Percentiles rank a stretch among this genome's conserved stretches.
Evolutionary conservation across 2,113 vertebrate species (phyloP).

Genomic region (Erythrocercus mccallii): DNA sequence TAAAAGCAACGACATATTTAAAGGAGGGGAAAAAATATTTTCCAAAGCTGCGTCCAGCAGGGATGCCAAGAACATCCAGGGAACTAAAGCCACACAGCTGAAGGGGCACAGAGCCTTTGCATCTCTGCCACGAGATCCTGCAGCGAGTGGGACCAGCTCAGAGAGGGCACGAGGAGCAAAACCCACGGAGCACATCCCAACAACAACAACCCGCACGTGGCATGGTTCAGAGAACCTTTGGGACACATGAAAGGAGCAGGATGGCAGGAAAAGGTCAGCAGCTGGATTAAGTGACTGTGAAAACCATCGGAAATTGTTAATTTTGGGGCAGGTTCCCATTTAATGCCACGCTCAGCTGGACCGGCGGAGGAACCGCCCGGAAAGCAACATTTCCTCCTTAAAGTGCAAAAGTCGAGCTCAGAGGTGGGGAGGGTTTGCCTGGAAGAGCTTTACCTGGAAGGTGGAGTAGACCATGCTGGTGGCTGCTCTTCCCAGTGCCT

Average conservation of each 20-base stretch:
- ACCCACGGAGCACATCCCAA: background rate
- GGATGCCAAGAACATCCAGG: slow-evolving; percentile 13
- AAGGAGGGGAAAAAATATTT: background rate
- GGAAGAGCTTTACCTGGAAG: slow-evolving; percentile 43
- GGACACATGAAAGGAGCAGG: background rate
- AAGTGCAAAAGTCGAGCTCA: background rate
- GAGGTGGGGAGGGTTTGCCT: background rate
- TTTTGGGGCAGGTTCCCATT: background rate
- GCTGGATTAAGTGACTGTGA: background rate
- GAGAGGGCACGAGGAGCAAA: background rate
- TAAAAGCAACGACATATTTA: background rate
- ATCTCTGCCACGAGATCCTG: background rate
- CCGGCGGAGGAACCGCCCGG: accelerated
- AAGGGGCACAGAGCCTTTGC: background rate
- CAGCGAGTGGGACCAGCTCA: background rate
- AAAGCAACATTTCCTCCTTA: background rate
- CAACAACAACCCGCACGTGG: background rate
- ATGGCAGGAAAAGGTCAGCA: background rate
- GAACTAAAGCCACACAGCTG: background rate
- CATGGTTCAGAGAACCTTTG: accelerated
- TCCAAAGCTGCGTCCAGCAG: background rate
- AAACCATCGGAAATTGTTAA: background rate
- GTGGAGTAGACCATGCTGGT: slow-evolving; percentile 51
- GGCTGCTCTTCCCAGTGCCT: background rate
- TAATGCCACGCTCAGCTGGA: background rate